Evolutionary conservation across 2,113 vertebrate species (phyloP).

Genomic region (Podiceps cristatus): DNA sequence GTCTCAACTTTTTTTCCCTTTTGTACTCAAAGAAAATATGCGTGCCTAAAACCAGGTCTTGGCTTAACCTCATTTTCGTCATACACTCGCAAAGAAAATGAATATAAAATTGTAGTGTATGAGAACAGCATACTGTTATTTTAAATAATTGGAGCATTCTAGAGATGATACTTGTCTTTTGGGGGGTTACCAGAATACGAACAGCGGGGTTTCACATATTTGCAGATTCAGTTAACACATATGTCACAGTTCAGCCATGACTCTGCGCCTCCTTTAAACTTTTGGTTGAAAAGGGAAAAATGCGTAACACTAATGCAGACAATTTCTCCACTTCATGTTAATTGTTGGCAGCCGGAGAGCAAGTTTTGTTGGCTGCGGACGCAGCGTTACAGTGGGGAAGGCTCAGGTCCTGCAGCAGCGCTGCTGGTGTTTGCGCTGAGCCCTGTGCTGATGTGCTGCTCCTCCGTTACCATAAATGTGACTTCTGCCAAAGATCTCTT

Average conservation of each 20-base stretch:
- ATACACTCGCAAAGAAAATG: not conserved
- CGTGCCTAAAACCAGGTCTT: not conserved
- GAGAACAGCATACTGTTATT: not conserved
- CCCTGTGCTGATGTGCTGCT: not conserved
- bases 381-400: accelerated
- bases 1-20: not conserved
- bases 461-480: not conserved
- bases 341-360: not conserved
- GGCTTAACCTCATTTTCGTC: not conserved
- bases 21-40: not conserved
- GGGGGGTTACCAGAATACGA: not conserved
- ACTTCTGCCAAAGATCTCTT: not conserved
- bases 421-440: not conserved
- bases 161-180: not conserved
- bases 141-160: not conserved
- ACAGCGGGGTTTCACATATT: not conserved
- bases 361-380: not conserved
- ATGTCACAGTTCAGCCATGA: not conserved
- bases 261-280: not conserved
- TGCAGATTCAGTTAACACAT: not conserved
- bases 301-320: accelerated
- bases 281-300: not conserved
- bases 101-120: not conserved
- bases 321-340: not conserved
- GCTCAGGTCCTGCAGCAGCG: not conserved